phyloP scores from a whole-genome alignment of 2,888 invertebrate genomes.

The Leptopilina myrica region DNA sequence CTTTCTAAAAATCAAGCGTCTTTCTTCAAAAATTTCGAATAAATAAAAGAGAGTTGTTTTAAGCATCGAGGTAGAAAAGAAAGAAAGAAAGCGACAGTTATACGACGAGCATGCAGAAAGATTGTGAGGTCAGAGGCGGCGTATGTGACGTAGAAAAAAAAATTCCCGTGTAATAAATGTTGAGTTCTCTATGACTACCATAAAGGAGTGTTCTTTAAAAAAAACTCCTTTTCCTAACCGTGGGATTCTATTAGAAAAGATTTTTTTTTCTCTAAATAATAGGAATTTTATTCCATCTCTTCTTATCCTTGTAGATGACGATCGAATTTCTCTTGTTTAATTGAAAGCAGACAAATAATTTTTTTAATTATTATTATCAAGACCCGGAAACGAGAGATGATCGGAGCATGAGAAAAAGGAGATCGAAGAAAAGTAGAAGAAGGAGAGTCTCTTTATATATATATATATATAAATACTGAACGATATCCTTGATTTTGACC shows the following conservation, averaged over 20 bases:
- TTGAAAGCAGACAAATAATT: too few relatives aligned
- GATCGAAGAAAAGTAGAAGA: slow-evolving; percentile 14
- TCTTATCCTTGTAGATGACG: too few relatives aligned
- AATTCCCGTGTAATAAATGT: slow-evolving; percentile 22
- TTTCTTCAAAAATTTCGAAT: neutral
- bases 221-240: too few relatives aligned
- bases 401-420: slow-evolving; percentile 21
- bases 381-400: slow-evolving; percentile 41
- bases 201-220: slow-evolving; percentile 9
- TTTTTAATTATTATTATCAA: neutral
- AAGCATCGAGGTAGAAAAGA: slow-evolving; percentile 19
- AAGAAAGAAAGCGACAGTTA: slow-evolving; percentile 26
- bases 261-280: too few relatives aligned
- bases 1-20: too few relatives aligned
- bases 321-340: too few relatives aligned
- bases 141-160: slow-evolving; percentile 20
- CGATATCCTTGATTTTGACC: slow-evolving; percentile 57
- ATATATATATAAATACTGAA: slow-evolving; percentile 19
- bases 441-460: slow-evolving; percentile 38
- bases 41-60: neutral
- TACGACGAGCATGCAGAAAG: slow-evolving; percentile 39
- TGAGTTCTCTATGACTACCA: slow-evolving; percentile 5
- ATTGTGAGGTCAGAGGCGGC: slow-evolving; percentile 40
- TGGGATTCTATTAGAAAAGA: too few relatives aligned
- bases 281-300: too few relatives aligned